Conservation (phyloP, 2,888 invertebrate species). For the Lasioglossum zephyrum region DNA sequence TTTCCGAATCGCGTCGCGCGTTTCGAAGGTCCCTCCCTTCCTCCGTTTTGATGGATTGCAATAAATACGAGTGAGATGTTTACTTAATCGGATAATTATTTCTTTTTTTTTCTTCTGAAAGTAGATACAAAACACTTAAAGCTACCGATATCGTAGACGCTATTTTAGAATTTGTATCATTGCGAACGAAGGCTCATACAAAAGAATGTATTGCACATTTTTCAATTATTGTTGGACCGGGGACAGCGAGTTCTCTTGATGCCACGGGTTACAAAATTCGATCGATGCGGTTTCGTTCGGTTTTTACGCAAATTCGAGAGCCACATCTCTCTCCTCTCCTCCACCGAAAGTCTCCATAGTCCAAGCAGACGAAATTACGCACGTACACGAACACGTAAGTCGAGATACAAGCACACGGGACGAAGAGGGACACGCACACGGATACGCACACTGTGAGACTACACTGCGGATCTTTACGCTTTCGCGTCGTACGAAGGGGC, state of each 20-base stretch:
- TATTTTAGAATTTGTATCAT: slow-evolving; percentile 17
- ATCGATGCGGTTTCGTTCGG: neutral
- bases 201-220: slow-evolving; percentile 17
- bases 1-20: neutral
- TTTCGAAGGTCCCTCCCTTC: neutral
- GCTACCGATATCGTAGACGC: slow-evolving; percentile 9
- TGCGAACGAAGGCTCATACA: neutral
- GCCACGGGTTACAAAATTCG: neutral
- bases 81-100: slow-evolving; percentile 11
- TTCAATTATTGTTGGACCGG: neutral
- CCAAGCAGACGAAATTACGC: slow-evolving; percentile 18
- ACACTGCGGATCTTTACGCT: neutral
- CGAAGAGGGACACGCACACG: slow-evolving; percentile 28
- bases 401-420: slow-evolving; percentile 34
- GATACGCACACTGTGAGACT: neutral
- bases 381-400: slow-evolving; percentile 14
- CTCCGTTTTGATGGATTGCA: slow-evolving; percentile 5
- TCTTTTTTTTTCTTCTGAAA: slow-evolving; percentile 4
- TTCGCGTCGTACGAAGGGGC: neutral
- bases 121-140: slow-evolving; percentile 17
- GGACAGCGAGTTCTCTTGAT: neutral
- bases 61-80: slow-evolving; percentile 9
- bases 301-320: slow-evolving; percentile 16
- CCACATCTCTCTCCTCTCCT: neutral
- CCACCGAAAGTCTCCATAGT: neutral